Conservation (phyloP, 1,140 invertebrate genomes). For the Drosophila mayri region DNA sequence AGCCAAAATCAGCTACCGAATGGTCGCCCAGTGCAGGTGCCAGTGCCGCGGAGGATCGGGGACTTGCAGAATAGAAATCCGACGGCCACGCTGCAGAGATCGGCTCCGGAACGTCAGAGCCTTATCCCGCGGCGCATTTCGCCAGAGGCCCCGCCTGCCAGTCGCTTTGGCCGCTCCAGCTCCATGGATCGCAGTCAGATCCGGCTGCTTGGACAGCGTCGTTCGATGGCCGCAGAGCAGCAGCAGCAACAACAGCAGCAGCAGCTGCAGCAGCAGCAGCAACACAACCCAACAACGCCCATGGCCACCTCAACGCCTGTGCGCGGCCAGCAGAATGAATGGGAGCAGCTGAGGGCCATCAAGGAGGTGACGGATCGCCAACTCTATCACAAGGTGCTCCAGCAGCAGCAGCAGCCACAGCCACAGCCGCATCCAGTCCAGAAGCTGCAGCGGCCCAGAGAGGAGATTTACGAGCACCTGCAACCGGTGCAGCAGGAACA, state of each 20-base stretch:
- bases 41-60: not conserved
- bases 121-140: slow-evolving; percentile 69
- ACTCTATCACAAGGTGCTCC: slow-evolving; percentile 70
- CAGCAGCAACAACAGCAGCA: not conserved
- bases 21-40: not conserved
- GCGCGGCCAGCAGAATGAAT: slow-evolving; percentile 52
- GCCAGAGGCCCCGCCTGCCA: slow-evolving; percentile 25
- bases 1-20: slow-evolving; percentile 19
- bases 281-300: not conserved
- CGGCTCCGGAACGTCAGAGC: slow-evolving; percentile 62
- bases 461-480: slow-evolving; percentile 77
- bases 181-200: slow-evolving; percentile 78
- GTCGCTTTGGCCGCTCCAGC: slow-evolving; percentile 51
- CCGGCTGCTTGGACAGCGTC: slow-evolving; percentile 32
- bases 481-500: slow-evolving; percentile 12
- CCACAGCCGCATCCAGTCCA: slow-evolving; percentile 6
- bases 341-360: slow-evolving; percentile 76
- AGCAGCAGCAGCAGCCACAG: slow-evolving; percentile 57
- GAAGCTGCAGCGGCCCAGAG: slow-evolving; percentile 23
- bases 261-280: not conserved
- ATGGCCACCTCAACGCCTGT: slow-evolving; percentile 50
- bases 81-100: slow-evolving; percentile 8
- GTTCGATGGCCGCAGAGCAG: slow-evolving; percentile 26
- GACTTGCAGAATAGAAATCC: slow-evolving; percentile 10
- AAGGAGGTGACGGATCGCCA: slow-evolving; percentile 79